A percentile compares a stretch with the other conserved stretches of the same genome.
Conservation (phyloP, 2,797 vertebrate genomes). For the Sphenopsis melanotis region DNA sequence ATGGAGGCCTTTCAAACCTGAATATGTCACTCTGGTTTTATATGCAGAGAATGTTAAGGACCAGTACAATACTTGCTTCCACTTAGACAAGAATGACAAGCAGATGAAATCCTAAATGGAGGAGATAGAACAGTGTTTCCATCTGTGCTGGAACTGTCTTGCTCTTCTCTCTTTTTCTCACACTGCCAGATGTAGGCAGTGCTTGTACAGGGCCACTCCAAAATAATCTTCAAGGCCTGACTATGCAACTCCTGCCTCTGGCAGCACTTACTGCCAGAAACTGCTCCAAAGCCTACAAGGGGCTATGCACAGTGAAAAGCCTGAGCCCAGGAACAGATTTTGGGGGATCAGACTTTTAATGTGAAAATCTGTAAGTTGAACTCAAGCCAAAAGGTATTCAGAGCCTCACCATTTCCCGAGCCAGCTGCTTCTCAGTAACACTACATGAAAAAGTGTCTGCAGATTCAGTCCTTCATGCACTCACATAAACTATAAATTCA, state of each 20-base stretch:
- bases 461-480: background rate
- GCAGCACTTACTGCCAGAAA: background rate
- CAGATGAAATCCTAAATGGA: conserved; percentile 56
- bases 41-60: conserved; percentile 56
- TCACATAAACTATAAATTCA: conserved; percentile 2
- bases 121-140: conserved; percentile 14
- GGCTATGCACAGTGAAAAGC: background rate
- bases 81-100: conserved; percentile 65
- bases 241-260: background rate
- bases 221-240: background rate
- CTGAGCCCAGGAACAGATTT: background rate
- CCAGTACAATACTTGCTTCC: conserved; percentile 37
- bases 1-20: conserved; percentile 63
- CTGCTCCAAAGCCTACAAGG: background rate
- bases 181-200: background rate
- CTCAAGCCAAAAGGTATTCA: background rate
- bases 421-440: conserved; percentile 15
- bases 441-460: background rate
- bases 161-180: conserved; percentile 1
- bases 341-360: background rate
- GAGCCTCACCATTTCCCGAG: background rate
- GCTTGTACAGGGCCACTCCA: background rate
- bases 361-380: conserved; percentile 10
- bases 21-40: conserved; percentile 68
- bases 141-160: conserved; percentile 5